A percentile compares a stretch with the other conserved stretches of the same genome.
Evolutionary conservation across 2,888 invertebrate genomes (phyloP).

Genomic region (Mylabris sibirica): DNA sequence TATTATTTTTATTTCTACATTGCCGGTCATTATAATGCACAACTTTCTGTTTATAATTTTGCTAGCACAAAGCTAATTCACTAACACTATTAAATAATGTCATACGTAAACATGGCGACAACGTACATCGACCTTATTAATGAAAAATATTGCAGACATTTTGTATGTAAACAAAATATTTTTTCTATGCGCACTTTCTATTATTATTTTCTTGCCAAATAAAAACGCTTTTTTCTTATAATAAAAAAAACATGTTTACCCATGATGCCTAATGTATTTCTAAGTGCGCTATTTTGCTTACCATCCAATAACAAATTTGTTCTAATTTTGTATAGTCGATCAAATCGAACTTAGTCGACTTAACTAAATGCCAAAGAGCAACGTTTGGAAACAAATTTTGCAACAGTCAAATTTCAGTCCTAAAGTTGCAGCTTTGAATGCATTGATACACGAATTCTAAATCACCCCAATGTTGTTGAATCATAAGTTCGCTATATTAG

Average conservation of each 20-base stretch:
- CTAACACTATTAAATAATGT: constrained; percentile 45
- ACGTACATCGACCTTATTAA: constrained; percentile 41
- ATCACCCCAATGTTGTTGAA: too few relatives aligned
- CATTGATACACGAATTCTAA: too few relatives aligned
- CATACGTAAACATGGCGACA: constrained; percentile 37
- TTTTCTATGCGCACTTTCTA: constrained; percentile 23
- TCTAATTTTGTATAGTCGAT: neutral
- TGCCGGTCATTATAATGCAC: constrained; percentile 32
- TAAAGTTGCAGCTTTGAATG: too few relatives aligned
- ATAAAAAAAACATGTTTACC: neutral
- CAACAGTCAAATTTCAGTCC: too few relatives aligned
- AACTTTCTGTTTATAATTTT: constrained; percentile 35
- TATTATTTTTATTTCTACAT: constrained; percentile 23
- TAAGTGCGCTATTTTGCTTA: neutral
- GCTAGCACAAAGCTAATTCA: constrained; percentile 37
- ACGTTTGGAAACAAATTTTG: too few relatives aligned
- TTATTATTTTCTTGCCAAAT: constrained; percentile 19
- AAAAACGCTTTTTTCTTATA: constrained; percentile 1
- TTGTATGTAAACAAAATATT: constrained; percentile 25
- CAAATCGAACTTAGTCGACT: neutral
- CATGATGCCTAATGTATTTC: neutral
- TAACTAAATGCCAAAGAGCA: neutral
- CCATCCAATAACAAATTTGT: neutral
- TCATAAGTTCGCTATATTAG: too few relatives aligned
- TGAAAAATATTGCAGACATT: constrained; percentile 37